Evolutionary conservation across 2,888 invertebrate genomes (phyloP).

Genomic region (Hirtodrosophila alboralis): DNA sequence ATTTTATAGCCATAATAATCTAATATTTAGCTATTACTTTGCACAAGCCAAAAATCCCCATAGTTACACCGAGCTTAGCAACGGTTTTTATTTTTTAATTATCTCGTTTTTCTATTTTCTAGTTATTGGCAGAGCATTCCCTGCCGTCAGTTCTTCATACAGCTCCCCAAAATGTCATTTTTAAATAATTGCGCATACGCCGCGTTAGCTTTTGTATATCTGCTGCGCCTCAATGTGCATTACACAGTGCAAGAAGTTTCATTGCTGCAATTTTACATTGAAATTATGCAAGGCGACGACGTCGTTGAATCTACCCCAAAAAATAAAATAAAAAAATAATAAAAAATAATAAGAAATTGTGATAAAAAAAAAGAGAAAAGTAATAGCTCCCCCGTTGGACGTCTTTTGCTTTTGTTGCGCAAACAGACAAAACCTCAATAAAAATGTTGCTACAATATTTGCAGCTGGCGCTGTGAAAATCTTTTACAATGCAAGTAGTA

Average conservation of each 20-base stretch:
- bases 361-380: conserved; percentile 38
- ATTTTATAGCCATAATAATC: no score
- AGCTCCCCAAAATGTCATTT: conserved; percentile 45
- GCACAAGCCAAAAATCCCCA: no score
- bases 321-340: conserved; percentile 18
- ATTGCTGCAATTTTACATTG: conserved; percentile 71
- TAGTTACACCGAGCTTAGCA: no score
- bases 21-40: background rate
- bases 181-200: conserved; percentile 78
- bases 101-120: no score
- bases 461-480: conserved; percentile 72
- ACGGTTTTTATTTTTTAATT: conserved; percentile 13
- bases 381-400: conserved; percentile 56
- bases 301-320: conserved; percentile 29
- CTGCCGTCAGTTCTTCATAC: no score
- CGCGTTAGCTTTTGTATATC: conserved; percentile 73
- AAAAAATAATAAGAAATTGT: conserved; percentile 7
- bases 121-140: conserved; percentile 44
- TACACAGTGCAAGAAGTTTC: conserved; percentile 72
- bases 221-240: conserved; percentile 68
- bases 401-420: conserved; percentile 69
- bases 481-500: conserved; percentile 63
- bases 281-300: conserved; percentile 66
- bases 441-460: conserved; percentile 79
- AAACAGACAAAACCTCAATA: conserved; percentile 80